Evolutionary conservation across 2,888 invertebrate genomes (phyloP).

Genomic region (Dinocampus coccinellae): DNA sequence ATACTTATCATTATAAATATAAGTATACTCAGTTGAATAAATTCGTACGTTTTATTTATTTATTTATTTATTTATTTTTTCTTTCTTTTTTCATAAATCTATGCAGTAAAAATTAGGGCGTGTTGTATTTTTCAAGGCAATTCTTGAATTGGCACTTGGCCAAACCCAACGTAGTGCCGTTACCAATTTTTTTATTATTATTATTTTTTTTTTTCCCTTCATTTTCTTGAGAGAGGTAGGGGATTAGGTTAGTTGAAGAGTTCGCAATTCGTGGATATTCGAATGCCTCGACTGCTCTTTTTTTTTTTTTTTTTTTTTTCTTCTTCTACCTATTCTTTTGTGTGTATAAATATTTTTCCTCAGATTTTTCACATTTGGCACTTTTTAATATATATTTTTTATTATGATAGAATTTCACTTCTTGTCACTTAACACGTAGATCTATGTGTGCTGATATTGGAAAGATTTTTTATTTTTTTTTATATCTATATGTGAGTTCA

Average conservation of each 20-base stretch:
- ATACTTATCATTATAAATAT: too few species aligned
- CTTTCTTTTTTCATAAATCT: conserved; percentile 37
- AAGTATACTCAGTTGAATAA: background rate
- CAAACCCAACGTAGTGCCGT: conserved; percentile 42
- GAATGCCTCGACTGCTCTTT: conserved; percentile 10
- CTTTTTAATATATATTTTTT: too few species aligned
- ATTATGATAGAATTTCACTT: too few species aligned
- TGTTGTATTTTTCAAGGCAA: conserved; percentile 46
- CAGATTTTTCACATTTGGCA: conserved; percentile 5
- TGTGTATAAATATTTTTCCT: too few species aligned
- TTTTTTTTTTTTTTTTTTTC: conserved; percentile 20
- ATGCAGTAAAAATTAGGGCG: conserved; percentile 45
- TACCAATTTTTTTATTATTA: too few species aligned
- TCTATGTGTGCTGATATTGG: too few species aligned
- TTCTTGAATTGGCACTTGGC: conserved; percentile 48
- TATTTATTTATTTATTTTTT: background rate
- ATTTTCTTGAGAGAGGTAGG: background rate
- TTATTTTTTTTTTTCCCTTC: background rate
- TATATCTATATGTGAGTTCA: too few species aligned
- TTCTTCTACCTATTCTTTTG: conserved; percentile 8
- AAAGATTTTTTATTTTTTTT: too few species aligned
- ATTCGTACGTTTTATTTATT: background rate
- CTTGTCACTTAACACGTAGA: too few species aligned
- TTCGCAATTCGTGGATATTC: conserved; percentile 12
- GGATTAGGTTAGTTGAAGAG: conserved; percentile 17